Evolutionary conservation across 30 jellyfish, hydroid and myxozoan species (phyloP).

Genomic region (Aurelia aurita complex sp. Pacific): DNA sequence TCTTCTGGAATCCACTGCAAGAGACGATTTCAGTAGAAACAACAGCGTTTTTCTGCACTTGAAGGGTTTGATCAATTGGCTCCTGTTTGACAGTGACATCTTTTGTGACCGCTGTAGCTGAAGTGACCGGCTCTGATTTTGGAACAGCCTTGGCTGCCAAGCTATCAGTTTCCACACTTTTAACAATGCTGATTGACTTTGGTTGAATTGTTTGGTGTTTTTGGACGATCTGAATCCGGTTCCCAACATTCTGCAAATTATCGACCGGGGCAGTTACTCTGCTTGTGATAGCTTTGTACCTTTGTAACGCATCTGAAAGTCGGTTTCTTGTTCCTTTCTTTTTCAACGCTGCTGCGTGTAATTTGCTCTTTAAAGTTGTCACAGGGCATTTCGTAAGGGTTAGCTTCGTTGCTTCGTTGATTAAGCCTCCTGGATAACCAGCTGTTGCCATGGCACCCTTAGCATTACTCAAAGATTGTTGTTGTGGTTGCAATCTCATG

Average conservation of each 20-base stretch:
- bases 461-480: background rate
- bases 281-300: too few species aligned
- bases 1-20: too few species aligned
- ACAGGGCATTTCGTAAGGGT: conserved; percentile 52
- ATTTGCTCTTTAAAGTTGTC: conserved; percentile 62
- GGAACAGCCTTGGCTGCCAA: conserved; percentile 10
- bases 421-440: background rate
- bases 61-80: background rate
- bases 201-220: too few species aligned
- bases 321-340: background rate
- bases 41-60: background rate
- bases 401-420: background rate
- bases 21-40: too few species aligned
- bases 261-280: too few species aligned
- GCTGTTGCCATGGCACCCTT: conserved; percentile 8
- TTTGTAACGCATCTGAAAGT: too few species aligned
- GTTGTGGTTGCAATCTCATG: conserved; percentile 23
- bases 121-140: background rate
- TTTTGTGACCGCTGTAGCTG: conserved; percentile 4
- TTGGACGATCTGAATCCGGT: too few species aligned
- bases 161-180: background rate
- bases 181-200: too few species aligned
- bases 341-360: conserved; percentile 68
- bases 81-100: background rate
- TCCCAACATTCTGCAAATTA: too few species aligned